Evolutionary conservation across 1,140 invertebrate genomes (phyloP), one percentile per base, ranked within the genome.

Genomic region (Agraylea sexmaculata): DNA sequence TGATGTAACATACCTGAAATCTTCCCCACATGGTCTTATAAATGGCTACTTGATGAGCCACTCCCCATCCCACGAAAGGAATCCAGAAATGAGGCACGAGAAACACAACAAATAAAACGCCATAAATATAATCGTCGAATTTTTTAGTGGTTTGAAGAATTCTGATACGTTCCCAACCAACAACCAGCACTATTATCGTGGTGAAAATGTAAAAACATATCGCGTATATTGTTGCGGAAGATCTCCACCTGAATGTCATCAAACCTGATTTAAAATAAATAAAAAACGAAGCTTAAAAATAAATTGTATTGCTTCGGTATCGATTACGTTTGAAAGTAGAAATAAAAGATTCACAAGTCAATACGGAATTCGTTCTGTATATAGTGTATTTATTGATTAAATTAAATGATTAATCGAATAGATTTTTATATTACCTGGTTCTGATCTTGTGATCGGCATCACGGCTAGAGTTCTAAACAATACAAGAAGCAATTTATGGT

Each of bases 51-150:
- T 75, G 64, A 28, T 60, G 59, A 2, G 72, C 73, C 2, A 75
- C 72, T 7, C 71, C 70, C 73, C 73, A 75, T 18, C 73, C 73
- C n/a, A 73, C 70, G 52, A 68, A 75, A 1, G 73, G 73, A 28
- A 74, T 71, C 67, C 70, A 74, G 54, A 75, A 75, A 51, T 75
- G 73, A 1, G 73, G 73, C 3, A 73, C 59, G 12, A 75, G 56
- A 51, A 71, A 75, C n/a, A 73, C 62, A 4, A 75, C 59, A 45
- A 75, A 75, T 15, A 75, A 58, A 36, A 75, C 65, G 2, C 70
- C 69, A 49, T 75, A 75, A 44, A 76, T 76, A 45, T 75, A 74
- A 42, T 75, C 72, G 49, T 75, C 73, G 43, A 75, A 75, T 52
- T 67, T 68, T 46, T 60, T 62, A 31, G 68, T 74, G 8, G 65